Percentiles rank a stretch among this genome's conserved stretches.
phyloP scores from a whole-genome alignment of 2,797 vertebrate species.

The Sebastes paucispinis region DNA sequence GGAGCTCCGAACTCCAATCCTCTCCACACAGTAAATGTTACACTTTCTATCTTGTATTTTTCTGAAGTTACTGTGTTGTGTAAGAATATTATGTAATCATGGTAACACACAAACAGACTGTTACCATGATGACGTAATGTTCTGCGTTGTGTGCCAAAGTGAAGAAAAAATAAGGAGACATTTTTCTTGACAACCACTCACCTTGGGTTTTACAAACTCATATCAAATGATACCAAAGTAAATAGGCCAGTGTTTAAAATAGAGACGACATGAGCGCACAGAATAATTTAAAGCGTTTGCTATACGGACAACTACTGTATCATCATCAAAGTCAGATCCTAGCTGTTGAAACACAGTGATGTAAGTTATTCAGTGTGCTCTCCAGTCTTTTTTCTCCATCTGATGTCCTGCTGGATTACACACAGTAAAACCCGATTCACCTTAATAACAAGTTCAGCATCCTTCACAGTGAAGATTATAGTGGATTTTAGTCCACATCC shows the following conservation, averaged over 20 bases:
- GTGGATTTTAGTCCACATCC: slow-evolving; percentile 36
- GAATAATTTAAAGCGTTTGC: not conserved
- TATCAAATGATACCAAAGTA: not conserved
- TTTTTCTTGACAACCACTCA: not conserved
- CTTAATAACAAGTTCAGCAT: slow-evolving; percentile 7
- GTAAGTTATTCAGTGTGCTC: not conserved
- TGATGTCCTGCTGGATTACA: slow-evolving; percentile 22
- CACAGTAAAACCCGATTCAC: not conserved
- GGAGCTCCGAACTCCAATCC: not conserved
- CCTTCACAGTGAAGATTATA: slow-evolving; percentile 35
- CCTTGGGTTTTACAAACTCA: not conserved
- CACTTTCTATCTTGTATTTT: not conserved
- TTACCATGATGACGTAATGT: not conserved
- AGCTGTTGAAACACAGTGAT: not conserved
- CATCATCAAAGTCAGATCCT: not conserved
- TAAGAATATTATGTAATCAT: not conserved
- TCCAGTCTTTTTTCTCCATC: not conserved
- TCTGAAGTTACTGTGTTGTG: not conserved
- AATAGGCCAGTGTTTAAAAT: not conserved
- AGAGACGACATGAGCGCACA: not conserved
- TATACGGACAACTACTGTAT: not conserved
- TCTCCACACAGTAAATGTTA: not conserved
- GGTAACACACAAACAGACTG: not conserved
- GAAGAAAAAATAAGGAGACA: not conserved
- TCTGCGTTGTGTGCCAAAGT: not conserved